Evolutionary conservation across 2,888 invertebrate species (phyloP), one percentile per base, ranked within the genome.

Genomic region (Diploptera punctata): DNA sequence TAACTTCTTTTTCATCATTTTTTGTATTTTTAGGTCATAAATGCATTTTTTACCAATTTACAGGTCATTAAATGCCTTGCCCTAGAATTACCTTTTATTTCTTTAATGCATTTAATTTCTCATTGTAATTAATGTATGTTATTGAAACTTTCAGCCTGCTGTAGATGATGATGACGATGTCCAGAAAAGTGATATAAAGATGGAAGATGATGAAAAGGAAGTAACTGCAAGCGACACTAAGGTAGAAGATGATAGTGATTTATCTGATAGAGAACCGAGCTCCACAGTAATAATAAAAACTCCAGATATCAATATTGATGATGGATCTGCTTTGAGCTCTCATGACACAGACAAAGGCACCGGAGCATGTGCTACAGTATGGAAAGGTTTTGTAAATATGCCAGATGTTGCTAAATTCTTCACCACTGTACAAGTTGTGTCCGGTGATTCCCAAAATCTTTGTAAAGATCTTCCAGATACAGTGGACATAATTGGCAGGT

Each of bases 331-430:
- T 26, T 9, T 43, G 18, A 29, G 24, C 7, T 86, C 7, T 81
- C 82, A 72, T 81, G 85, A 0, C 81, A 29, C 18, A 31, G 74
- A 70, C 10, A 70, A 70, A 29, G 43, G 29, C 49, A 19, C 47
- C 1, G 68, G 83, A 0, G 84, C 85, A 0, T 10, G 10, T 61
- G 65, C 47, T 4, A 86, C 87, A 0, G 86, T 91, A 33, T 95
- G 95, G 95, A 91, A 90, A 73, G 97, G 97, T 1, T 91, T 90
- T 76, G 90, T 97, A 7, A 92, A 91, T 79, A 97, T 97, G 95
- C 91, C 93, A 5, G 97, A 97, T 80, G 94, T 97, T 0, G 93
- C 95, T 0, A 91, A 94, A 77, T 95, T 97, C 79, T 90, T 92
- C 77, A 93, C 95, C 9, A 89, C 91, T 13, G 92, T 95, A 3